These are phyloP conservation scores for Struthio camelus DNA, from an alignment of 2,113 vertebrate genomes.

Conservation along the genomic window DNA sequence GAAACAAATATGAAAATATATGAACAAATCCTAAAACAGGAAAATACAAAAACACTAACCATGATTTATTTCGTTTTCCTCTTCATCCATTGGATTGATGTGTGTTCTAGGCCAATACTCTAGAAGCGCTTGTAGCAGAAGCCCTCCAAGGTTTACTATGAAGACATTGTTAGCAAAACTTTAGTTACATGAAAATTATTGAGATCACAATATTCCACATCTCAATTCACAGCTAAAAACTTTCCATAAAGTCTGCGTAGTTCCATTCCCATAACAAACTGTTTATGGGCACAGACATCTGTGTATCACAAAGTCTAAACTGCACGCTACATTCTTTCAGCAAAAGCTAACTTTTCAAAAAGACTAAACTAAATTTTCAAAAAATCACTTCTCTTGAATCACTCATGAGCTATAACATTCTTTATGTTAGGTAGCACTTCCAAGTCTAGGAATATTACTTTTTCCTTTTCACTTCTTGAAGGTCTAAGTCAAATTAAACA, in stretches of 20 bases:
- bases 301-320: background rate
- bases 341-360: background rate
- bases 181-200: rapidly evolving
- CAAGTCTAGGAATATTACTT: background rate
- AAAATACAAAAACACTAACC: constrained; percentile 68
- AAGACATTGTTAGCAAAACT: background rate
- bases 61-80: constrained; percentile 95
- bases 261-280: background rate
- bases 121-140: constrained; percentile 93
- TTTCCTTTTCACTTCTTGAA: background rate
- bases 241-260: background rate
- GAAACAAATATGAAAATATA: background rate
- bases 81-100: constrained; percentile 97
- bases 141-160: constrained; percentile 94
- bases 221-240: background rate
- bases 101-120: constrained; percentile 99
- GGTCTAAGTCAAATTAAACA: background rate
- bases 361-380: background rate
- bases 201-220: background rate
- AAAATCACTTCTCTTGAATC: background rate
- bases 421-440: background rate
- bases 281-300: background rate
- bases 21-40: background rate
- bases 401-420: background rate
- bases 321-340: background rate